phyloP scores from a whole-genome alignment of 2,797 vertebrate genomes.

The Xenopus petersii region DNA sequence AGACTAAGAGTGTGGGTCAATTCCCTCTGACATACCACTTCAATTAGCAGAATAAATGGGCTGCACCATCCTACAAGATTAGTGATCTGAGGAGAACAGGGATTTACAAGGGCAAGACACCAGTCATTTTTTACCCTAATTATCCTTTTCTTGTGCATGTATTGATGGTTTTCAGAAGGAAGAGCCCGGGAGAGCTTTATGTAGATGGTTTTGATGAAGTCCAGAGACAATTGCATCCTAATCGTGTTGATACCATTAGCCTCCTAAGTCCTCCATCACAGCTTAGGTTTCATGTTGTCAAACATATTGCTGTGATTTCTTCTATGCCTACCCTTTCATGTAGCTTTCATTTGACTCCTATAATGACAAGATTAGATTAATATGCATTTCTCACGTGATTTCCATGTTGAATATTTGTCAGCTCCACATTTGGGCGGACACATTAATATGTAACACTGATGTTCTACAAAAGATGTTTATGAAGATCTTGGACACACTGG shows the following conservation, averaged over 20 bases:
- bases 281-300: too few relatives aligned
- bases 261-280: too few relatives aligned
- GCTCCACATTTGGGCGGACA: too few relatives aligned
- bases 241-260: neutral
- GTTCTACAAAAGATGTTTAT: too few relatives aligned
- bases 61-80: neutral
- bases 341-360: too few relatives aligned
- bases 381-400: too few relatives aligned
- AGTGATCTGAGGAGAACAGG: neutral
- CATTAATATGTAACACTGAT: too few relatives aligned
- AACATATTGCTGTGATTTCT: too few relatives aligned
- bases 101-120: neutral
- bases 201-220: neutral
- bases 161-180: neutral
- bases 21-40: neutral
- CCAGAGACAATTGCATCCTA: neutral
- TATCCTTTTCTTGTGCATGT: neutral
- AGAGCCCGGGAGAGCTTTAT: neutral
- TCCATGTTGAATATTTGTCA: too few relatives aligned
- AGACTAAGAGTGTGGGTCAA: neutral
- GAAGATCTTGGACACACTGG: too few relatives aligned
- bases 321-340: too few relatives aligned
- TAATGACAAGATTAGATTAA: too few relatives aligned
- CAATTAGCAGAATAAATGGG: slow-evolving; percentile 50
- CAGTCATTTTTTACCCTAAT: slow-evolving; percentile 1